phyloP scores from a whole-genome alignment of 2,797 vertebrate species.

The Natrix natrix region DNA sequence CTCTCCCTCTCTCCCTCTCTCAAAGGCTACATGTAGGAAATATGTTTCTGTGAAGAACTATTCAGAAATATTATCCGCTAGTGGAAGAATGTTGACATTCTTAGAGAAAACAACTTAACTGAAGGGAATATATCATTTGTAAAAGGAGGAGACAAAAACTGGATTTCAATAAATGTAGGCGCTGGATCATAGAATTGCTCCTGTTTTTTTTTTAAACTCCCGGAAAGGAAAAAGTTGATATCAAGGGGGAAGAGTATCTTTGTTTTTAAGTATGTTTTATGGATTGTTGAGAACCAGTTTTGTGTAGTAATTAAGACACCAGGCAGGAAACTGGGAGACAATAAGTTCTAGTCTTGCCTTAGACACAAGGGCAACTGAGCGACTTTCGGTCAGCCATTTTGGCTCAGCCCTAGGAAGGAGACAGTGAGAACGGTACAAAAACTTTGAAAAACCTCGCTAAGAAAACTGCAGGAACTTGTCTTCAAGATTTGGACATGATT shows the following conservation, averaged over 20 bases:
- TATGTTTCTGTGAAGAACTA: background rate
- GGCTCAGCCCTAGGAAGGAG: background rate
- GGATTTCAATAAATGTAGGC: background rate
- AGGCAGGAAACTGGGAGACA: background rate
- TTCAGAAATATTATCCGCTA: background rate
- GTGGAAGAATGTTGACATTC: background rate
- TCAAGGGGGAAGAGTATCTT: background rate
- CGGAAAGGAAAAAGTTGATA: background rate
- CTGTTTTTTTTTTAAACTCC: background rate
- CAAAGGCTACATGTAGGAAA: background rate
- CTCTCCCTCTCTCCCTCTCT: background rate
- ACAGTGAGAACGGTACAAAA: background rate
- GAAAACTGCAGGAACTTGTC: background rate
- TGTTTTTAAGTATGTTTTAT: background rate
- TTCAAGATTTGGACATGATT: background rate
- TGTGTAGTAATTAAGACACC: background rate
- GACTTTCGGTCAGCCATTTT: background rate
- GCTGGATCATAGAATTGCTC: background rate
- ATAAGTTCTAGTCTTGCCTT: background rate
- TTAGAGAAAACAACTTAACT: background rate
- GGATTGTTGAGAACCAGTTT: background rate
- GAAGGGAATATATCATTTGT: background rate
- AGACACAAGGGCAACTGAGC: background rate
- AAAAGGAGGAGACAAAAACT: background rate
- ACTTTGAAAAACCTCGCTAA: background rate